These are phyloP conservation scores for Daphoenositta chrysoptera DNA, from an alignment of 2,113 vertebrate species.

Conservation along the genomic window DNA sequence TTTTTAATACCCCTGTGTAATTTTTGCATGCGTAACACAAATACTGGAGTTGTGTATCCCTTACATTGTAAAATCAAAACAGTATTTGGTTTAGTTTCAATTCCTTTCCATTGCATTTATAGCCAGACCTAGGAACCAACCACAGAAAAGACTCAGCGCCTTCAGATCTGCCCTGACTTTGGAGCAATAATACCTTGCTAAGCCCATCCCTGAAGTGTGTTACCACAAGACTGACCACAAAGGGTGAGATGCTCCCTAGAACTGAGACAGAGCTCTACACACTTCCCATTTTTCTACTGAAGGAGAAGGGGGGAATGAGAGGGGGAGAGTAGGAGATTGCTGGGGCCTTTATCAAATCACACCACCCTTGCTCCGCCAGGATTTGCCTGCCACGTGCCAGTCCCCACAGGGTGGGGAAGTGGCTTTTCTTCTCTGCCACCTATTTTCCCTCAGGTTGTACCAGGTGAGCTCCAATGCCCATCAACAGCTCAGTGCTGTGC, in stretches of 20 bases:
- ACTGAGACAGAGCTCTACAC: not conserved
- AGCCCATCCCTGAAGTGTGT: not conserved
- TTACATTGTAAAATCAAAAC: not conserved
- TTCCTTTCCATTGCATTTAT: not conserved
- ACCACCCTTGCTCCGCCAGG: not conserved
- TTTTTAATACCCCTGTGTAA: not conserved
- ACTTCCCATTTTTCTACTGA: not conserved
- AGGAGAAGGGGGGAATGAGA: not conserved
- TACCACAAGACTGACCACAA: not conserved
- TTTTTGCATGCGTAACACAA: not conserved
- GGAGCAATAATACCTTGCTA: not conserved
- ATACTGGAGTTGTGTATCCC: not conserved
- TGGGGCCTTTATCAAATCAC: not conserved
- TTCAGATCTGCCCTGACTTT: not conserved
- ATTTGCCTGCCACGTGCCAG: not conserved
- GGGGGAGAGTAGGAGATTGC: not conserved
- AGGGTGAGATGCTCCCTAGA: not conserved
- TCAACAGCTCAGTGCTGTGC: not conserved
- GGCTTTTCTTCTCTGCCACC: not conserved
- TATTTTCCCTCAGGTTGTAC: not conserved
- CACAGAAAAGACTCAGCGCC: not conserved
- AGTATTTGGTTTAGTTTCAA: not conserved
- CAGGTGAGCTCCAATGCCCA: not conserved
- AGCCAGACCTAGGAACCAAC: not conserved
- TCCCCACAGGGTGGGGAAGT: not conserved